Evolutionary conservation across 64 coral and sea anemone species (phyloP).

Genomic region (Catalaphyllia jardinei): DNA sequence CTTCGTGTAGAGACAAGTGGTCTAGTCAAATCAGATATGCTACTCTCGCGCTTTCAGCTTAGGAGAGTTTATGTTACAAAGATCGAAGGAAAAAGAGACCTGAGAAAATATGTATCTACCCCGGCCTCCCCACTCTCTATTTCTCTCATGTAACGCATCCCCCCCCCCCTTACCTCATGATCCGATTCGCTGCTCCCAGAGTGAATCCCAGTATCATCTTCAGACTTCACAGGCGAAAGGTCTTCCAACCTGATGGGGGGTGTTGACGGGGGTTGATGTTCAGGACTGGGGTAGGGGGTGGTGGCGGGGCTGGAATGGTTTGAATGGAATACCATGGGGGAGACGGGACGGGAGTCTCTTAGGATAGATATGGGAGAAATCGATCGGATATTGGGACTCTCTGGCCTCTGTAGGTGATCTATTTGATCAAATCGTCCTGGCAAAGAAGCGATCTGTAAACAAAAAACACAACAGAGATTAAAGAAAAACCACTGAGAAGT

Average conservation of each 20-base stretch:
- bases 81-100: neutral
- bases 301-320: slow-evolving; percentile 1
- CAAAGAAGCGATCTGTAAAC: slow-evolving; percentile 34
- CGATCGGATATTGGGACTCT: neutral
- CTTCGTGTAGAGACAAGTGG: no score
- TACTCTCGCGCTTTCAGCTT: no score
- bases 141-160: neutral
- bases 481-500: neutral
- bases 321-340: slow-evolving; percentile 24
- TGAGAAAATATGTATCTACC: neutral
- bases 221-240: slow-evolving; percentile 34
- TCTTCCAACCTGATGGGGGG: slow-evolving; percentile 24
- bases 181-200: slow-evolving; percentile 34
- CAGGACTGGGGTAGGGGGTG: slow-evolving; percentile 14
- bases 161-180: neutral
- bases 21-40: no score
- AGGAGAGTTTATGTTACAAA: neutral
- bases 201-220: slow-evolving; percentile 44
- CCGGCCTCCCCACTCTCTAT: neutral
- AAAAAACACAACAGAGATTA: neutral
- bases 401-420: slow-evolving; percentile 19
- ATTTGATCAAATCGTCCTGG: slow-evolving; percentile 54
- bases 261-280: slow-evolving; percentile 19
- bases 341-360: slow-evolving; percentile 22
- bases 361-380: slow-evolving; percentile 38